phyloP scores from a whole-genome alignment of 2,888 invertebrate genomes.

The Margaritifera margaritifera region DNA sequence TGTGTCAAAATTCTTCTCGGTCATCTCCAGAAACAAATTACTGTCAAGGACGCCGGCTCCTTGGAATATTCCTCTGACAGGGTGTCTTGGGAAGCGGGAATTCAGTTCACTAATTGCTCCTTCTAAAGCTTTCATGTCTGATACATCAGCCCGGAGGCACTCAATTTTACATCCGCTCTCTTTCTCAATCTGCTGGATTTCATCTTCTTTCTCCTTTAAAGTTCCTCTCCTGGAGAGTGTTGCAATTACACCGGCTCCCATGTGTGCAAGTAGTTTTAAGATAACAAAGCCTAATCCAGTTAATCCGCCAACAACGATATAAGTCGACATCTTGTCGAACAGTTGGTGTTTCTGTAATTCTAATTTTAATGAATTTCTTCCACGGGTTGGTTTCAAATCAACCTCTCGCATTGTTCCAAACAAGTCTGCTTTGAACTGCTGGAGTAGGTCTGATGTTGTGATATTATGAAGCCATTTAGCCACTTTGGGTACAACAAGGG shows the following conservation, averaged over 20 bases:
- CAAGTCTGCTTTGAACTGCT: too few species aligned
- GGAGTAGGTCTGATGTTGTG: too few species aligned
- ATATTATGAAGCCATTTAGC: too few species aligned
- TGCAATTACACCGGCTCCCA: slow-evolving; percentile 43
- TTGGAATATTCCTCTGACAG: slow-evolving; percentile 54
- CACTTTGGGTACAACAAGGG: too few species aligned
- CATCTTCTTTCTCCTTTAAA: slow-evolving; percentile 17
- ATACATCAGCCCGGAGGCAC: slow-evolving; percentile 41
- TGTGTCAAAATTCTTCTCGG: slow-evolving; percentile 28
- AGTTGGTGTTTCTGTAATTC: neutral
- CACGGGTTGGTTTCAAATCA: too few species aligned
- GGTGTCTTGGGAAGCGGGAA: slow-evolving; percentile 9
- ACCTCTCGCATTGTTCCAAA: neutral
- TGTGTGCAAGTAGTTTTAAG: slow-evolving; percentile 35
- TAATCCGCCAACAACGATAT: slow-evolving; percentile 50
- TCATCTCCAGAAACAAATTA: slow-evolving; percentile 30
- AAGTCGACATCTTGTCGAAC: slow-evolving; percentile 23
- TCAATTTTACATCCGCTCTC: slow-evolving; percentile 27
- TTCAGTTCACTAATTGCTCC: slow-evolving; percentile 20
- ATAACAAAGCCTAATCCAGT: slow-evolving; percentile 53
- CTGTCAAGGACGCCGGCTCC: slow-evolving; percentile 51
- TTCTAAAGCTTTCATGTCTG: slow-evolving; percentile 23
- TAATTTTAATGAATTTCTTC: neutral
- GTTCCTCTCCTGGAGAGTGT: slow-evolving; percentile 36
- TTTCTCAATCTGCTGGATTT: slow-evolving; percentile 23